Conservation (phyloP, 1,140 invertebrate genomes). For the Potamilus streckersoni region DNA sequence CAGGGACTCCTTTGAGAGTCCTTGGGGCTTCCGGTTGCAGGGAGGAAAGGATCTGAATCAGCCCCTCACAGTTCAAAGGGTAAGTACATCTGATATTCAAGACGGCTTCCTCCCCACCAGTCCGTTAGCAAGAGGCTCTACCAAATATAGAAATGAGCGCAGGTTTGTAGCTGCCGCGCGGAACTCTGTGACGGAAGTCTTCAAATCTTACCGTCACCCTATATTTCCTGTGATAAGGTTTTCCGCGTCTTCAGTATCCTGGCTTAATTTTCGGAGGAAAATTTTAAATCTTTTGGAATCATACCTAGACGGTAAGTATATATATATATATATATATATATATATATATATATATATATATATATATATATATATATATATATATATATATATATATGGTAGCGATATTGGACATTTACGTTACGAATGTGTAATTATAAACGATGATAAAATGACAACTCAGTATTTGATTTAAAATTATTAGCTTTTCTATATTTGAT, state of each 20-base stretch:
- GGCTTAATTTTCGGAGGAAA: not conserved
- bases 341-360: no score
- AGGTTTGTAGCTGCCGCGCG: not conserved
- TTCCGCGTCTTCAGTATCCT: not conserved
- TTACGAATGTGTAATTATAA: no score
- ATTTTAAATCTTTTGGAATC: no score
- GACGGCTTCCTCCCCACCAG: not conserved
- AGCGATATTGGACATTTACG: no score
- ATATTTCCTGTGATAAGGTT: not conserved
- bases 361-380: no score
- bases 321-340: no score
- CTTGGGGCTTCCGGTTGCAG: conserved; percentile 92
- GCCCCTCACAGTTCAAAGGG: conserved; percentile 91
- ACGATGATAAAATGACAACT: no score
- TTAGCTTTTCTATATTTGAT: no score
- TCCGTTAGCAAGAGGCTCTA: conserved; percentile 1
- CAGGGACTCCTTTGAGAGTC: conserved; percentile 79
- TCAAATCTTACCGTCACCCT: not conserved
- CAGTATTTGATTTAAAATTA: no score
- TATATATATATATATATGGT: no score
- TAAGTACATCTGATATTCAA: conserved; percentile 69
- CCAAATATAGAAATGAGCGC: conserved; percentile 25
- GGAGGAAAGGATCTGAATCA: conserved; percentile 89
- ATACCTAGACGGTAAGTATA: no score
- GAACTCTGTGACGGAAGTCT: not conserved